Conservation (phyloP, 2,797 vertebrate species). For the Phoebastria nigripes region DNA sequence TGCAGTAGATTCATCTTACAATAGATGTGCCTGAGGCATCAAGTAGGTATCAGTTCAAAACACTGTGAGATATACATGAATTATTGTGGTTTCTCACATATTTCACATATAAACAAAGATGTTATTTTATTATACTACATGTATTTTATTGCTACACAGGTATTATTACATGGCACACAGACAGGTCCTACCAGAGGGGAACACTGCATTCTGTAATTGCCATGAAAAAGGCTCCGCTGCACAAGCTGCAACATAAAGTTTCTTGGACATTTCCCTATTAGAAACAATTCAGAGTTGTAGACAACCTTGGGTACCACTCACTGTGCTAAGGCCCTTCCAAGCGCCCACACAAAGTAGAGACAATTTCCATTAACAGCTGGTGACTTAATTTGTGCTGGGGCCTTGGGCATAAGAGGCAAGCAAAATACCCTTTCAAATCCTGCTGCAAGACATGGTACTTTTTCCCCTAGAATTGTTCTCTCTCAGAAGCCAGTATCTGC, state of each 20-base stretch:
- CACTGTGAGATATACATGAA: not conserved
- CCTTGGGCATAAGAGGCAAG: not conserved
- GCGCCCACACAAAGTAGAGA: not conserved
- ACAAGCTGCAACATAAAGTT: not conserved
- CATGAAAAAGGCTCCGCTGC: fast-evolving
- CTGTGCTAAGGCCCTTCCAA: not conserved
- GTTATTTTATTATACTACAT: not conserved
- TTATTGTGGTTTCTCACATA: not conserved
- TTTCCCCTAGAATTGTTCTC: not conserved
- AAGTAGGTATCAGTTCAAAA: not conserved
- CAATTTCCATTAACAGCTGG: not conserved
- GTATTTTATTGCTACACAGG: not conserved
- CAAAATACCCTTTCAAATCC: not conserved
- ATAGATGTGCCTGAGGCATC: fast-evolving
- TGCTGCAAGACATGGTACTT: fast-evolving
- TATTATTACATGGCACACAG: not conserved
- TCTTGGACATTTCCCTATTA: not conserved
- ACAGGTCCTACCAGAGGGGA: not conserved
- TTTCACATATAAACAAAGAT: not conserved
- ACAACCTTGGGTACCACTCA: not conserved
- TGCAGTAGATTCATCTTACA: not conserved
- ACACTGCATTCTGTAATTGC: not conserved
- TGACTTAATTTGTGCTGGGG: not conserved
- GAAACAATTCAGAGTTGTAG: not conserved
- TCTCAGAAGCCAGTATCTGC: not conserved